phyloP scores from a whole-genome alignment of 2,888 invertebrate species.

The Clitarchus hookeri region DNA sequence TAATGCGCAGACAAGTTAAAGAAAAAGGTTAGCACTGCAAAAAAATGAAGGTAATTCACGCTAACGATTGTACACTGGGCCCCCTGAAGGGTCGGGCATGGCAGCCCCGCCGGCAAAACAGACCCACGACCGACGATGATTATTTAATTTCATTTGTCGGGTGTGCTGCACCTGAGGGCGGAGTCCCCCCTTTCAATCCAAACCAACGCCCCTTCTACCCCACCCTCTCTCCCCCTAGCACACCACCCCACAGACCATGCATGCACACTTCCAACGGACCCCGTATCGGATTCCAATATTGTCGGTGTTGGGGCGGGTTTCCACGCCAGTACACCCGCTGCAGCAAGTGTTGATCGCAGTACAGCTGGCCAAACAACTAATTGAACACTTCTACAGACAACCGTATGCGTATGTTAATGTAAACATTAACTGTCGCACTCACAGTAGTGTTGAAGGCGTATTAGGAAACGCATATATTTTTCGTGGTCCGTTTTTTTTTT shows the following conservation, averaged over 20 bases:
- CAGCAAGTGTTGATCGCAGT: neutral
- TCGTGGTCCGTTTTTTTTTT: no score
- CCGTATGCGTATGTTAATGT: no score
- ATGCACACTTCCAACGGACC: constrained; percentile 6
- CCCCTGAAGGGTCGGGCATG: no score
- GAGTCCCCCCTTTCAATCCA: neutral
- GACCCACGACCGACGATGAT: neutral
- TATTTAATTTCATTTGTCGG: constrained; percentile 1
- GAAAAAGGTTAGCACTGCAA: neutral
- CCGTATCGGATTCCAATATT: neutral
- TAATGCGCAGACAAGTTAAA: neutral
- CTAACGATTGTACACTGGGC: neutral
- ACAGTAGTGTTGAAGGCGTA: no score
- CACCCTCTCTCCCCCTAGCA: neutral
- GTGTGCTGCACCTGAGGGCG: neutral
- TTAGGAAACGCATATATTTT: no score
- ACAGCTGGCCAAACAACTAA: neutral
- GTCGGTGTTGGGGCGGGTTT: neutral
- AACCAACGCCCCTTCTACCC: neutral
- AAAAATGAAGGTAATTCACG: neutral
- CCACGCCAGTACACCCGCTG: neutral
- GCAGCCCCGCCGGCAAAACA: neutral
- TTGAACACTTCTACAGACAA: no score
- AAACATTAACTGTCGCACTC: no score
- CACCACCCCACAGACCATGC: neutral